These are phyloP conservation scores for Promerops cafer DNA, from an alignment of 2,113 vertebrate genomes.

Conservation along the genomic window DNA sequence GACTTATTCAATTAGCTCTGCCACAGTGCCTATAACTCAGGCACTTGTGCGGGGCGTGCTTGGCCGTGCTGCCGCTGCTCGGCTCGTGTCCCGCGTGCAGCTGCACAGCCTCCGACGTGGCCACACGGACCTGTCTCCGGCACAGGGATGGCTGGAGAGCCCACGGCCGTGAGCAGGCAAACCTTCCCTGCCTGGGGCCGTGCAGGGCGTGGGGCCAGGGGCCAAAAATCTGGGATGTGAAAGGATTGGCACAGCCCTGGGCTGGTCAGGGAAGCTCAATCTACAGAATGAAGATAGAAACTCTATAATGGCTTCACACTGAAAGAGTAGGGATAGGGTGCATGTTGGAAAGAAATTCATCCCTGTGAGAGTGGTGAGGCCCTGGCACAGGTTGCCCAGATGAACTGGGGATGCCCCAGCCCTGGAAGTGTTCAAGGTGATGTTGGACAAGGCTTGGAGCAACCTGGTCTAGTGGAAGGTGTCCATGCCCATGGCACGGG, in stretches of 20 bases:
- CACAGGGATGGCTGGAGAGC: background rate
- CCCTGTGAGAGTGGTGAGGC: background rate
- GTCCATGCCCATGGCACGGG: background rate
- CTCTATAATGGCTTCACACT: background rate
- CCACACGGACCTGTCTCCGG: fast-evolving
- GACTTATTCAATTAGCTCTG: background rate
- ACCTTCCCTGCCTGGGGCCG: fast-evolving
- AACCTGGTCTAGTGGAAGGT: fast-evolving
- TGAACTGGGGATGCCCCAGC: background rate
- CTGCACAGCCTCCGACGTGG: fast-evolving
- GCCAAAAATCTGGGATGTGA: fast-evolving
- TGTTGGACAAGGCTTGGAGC: background rate
- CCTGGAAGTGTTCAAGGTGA: background rate
- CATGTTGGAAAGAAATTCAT: background rate
- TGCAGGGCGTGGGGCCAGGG: fast-evolving
- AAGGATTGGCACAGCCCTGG: background rate
- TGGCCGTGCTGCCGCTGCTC: background rate
- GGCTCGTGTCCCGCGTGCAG: fast-evolving
- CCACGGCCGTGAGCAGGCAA: fast-evolving
- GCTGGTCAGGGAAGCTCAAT: no score
- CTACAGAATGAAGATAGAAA: background rate
- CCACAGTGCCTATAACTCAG: background rate
- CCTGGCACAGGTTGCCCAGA: background rate
- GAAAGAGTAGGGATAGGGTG: background rate
- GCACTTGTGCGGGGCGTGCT: background rate